Conservation (phyloP, 2,888 invertebrate genomes). For the Dorcus hopei region DNA sequence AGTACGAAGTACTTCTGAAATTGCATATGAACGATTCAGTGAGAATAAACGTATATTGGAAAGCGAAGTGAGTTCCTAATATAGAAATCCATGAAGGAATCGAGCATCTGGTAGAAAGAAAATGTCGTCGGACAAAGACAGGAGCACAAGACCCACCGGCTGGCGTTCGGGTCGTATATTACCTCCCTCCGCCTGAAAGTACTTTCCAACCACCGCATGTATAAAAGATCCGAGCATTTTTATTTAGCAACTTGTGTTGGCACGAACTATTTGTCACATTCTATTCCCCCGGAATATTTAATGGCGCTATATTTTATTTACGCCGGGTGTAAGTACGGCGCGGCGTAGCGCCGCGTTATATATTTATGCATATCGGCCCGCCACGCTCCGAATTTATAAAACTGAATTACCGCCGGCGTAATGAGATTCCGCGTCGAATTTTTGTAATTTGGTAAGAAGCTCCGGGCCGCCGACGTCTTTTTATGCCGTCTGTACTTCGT, state of each 20-base stretch:
- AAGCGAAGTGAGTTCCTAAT: background rate
- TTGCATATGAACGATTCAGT: no score
- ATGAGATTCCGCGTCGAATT: background rate
- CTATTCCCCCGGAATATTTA: constrained; percentile 36
- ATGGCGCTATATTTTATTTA: constrained; percentile 32
- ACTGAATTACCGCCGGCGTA: constrained; percentile 4
- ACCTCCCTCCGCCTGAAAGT: constrained; percentile 27
- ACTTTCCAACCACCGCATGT: constrained; percentile 33
- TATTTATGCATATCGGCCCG: constrained; percentile 12
- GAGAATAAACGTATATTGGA: constrained; percentile 1
- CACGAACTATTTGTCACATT: constrained; percentile 39
- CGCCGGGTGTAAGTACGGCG: background rate
- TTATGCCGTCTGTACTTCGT: no score
- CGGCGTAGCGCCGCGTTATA: constrained; percentile 5
- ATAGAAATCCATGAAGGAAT: constrained; percentile 11
- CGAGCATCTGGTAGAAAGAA: constrained; percentile 5
- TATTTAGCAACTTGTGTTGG: constrained; percentile 36
- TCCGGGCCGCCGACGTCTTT: background rate
- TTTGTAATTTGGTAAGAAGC: background rate
- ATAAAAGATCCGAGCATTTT: constrained; percentile 35
- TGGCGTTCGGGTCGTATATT: constrained; percentile 27
- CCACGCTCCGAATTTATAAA: constrained; percentile 11
- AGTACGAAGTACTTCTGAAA: no score
- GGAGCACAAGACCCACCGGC: constrained; percentile 8
- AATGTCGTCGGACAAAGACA: constrained; percentile 13